Evolutionary conservation across 2,888 invertebrate genomes (phyloP), one percentile per base, ranked within the genome.

Genomic region (Athetis lepigone): DNA sequence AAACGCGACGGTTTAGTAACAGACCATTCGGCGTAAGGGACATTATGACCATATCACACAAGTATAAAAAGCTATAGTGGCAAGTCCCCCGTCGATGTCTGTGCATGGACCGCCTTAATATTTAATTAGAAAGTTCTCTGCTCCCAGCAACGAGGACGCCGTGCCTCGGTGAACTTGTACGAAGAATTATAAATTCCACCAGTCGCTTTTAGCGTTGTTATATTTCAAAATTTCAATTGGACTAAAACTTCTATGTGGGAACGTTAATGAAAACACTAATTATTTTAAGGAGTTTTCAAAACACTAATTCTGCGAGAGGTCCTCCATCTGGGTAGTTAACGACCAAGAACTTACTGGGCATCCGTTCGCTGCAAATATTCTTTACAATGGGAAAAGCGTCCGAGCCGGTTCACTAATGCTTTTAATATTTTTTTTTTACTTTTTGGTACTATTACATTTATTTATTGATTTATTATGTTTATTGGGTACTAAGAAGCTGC

Each of bases 121-220:
- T 91, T 91, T 90, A 90, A 91, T 91, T 89, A 90, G 85, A 87
- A 90, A 91, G 88, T 90, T 90, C 85, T 80, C 85, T 77, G 73
- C 79, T 80, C 80, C 73, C 81, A 63, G 78, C 77, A 75, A 73
- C 76, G 77, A 56, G 76, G 75, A 72, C 74, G 75, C 79, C 77
- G 79, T 73, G 84, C 81, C 82, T 82, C 82, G 81, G 74, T 85
- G 79, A 87, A 88, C 84, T 87, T 87, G 78, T 79, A 82, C 82
- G 80, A 85, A 86, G 86, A 89, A 88, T 90, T 90, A 88, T 88
- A 86, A 87, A 89, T 90, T 88, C 88, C 84, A 82, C 79, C 83
- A 85, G 82, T 82, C 82, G 83, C 76, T 76, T 80, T 77, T 84
- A 83, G 83, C 75, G 80, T 80, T 81, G 81, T 85, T 84, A 87